A percentile compares a stretch with the other conserved stretches of the same genome.
These are phyloP conservation scores for Entosphenus tridentatus DNA, from an alignment of 2,113 vertebrate species.

Conservation along the genomic window DNA sequence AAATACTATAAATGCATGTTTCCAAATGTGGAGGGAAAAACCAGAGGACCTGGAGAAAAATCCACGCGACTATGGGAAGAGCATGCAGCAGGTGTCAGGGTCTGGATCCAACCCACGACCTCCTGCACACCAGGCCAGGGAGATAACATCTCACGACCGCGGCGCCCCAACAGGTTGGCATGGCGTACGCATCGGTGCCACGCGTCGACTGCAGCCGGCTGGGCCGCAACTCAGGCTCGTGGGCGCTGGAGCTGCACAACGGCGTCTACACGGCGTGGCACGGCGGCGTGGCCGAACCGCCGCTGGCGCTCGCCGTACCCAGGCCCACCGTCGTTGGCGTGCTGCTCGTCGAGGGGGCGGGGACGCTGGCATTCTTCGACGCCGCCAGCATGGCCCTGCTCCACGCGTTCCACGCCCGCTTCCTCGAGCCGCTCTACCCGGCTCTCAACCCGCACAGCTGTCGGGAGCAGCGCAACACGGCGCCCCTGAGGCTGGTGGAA, in stretches of 20 bases:
- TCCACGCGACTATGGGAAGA: not conserved
- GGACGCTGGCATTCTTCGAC: not conserved
- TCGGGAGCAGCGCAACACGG: not conserved
- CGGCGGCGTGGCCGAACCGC: not conserved
- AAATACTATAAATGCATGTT: not conserved
- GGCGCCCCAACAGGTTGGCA: not conserved
- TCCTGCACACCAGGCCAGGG: not conserved
- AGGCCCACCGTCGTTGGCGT: not conserved
- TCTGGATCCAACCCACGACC: not conserved
- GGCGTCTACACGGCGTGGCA: not conserved
- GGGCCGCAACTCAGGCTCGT: not conserved
- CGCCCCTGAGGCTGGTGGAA: not conserved
- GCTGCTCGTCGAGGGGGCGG: not conserved
- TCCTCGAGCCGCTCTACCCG: not conserved
- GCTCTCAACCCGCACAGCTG: conserved; percentile 2
- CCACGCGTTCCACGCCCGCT: conserved; percentile 1
- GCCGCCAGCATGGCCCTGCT: not conserved
- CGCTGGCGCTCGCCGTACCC: no score
- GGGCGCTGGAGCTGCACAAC: conserved; percentile 4
- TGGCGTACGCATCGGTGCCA: conserved; percentile 2
- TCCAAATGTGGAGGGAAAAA: not conserved
- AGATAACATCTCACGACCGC: not conserved
- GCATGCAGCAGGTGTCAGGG: not conserved
- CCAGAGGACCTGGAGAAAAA: not conserved
- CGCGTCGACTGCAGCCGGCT: conserved; percentile 1